Conservation (phyloP, 2,888 invertebrate genomes). For the Sussaba pulchella region DNA sequence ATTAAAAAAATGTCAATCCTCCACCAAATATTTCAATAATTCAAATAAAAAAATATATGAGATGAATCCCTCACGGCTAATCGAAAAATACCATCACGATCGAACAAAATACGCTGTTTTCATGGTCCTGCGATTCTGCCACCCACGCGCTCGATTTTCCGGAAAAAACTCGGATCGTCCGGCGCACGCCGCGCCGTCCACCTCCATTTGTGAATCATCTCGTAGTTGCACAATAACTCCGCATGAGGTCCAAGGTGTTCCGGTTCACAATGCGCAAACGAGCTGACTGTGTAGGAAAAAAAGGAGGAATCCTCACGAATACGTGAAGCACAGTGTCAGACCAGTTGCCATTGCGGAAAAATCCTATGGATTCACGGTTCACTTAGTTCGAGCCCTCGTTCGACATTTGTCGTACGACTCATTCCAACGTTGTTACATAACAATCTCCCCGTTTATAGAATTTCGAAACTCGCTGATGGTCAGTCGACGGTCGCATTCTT, state of each 20-base stretch:
- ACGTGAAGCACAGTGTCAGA: slow-evolving; percentile 60
- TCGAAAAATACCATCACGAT: slow-evolving; percentile 26
- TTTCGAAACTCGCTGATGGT: slow-evolving; percentile 46
- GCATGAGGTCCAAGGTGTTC: slow-evolving; percentile 83
- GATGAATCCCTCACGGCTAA: slow-evolving; percentile 51
- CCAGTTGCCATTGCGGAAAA: slow-evolving; percentile 62
- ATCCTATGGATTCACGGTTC: slow-evolving; percentile 82
- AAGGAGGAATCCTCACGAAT: slow-evolving; percentile 73
- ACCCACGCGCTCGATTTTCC: slow-evolving; percentile 79
- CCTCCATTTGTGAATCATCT: slow-evolving; percentile 72
- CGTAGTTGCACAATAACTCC: slow-evolving; percentile 80
- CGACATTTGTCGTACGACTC: slow-evolving; percentile 84
- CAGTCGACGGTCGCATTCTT: slow-evolving; percentile 51
- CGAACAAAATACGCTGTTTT: slow-evolving; percentile 25
- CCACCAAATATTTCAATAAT: slow-evolving; percentile 2
- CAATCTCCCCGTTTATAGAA: slow-evolving; percentile 72
- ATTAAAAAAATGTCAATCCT: too few relatives aligned
- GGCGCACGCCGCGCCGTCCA: slow-evolving; percentile 62
- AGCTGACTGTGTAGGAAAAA: slow-evolving; percentile 68
- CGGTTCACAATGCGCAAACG: slow-evolving; percentile 68
- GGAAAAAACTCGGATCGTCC: slow-evolving; percentile 72
- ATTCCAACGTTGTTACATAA: slow-evolving; percentile 82
- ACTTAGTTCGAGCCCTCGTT: slow-evolving; percentile 82
- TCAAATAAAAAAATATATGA: too few relatives aligned
- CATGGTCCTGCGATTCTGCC: slow-evolving; percentile 67